Evolutionary conservation across 2,797 vertebrate genomes (phyloP).

Genomic region (Crenuchus spilurus): DNA sequence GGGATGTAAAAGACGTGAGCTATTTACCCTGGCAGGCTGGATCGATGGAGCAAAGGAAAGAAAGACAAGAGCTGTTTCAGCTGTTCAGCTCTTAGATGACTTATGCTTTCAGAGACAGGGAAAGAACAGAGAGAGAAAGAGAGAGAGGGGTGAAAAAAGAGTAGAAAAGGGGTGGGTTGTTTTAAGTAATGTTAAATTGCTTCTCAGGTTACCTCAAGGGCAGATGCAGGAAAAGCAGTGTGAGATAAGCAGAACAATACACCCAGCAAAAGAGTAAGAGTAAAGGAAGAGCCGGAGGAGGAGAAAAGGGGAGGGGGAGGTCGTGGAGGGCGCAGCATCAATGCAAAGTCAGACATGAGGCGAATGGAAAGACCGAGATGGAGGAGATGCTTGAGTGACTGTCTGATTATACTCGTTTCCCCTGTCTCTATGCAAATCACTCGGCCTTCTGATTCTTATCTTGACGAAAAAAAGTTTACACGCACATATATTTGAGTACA

Average conservation of each 20-base stretch:
- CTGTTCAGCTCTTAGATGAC: conserved; percentile 44
- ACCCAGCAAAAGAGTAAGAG: neutral
- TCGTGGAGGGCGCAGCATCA: conserved; percentile 22
- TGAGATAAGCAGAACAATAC: conserved; percentile 33
- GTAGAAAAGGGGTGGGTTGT: conserved; percentile 10
- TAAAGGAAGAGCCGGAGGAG: conserved; percentile 13
- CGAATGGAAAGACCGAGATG: conserved; percentile 12
- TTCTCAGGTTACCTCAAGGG: conserved; percentile 51
- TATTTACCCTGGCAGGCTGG: conserved; percentile 31
- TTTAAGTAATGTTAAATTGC: conserved; percentile 51
- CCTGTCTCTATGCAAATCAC: neutral
- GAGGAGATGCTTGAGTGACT: conserved; percentile 1
- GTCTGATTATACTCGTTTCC: neutral
- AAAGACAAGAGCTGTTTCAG: conserved; percentile 53
- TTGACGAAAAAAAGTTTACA: no score
- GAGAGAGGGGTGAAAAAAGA: neutral
- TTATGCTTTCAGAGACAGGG: neutral
- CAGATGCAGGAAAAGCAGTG: conserved; percentile 34
- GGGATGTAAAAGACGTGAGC: conserved; percentile 42
- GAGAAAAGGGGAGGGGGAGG: conserved; percentile 19
- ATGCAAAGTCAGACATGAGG: conserved; percentile 20
- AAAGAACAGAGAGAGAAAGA: conserved; percentile 19
- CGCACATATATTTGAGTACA: no score
- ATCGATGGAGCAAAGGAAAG: conserved; percentile 45
- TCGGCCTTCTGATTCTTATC: neutral